Conservation (phyloP, 64 coral and sea anemone genomes). For the Porites australiensis region DNA sequence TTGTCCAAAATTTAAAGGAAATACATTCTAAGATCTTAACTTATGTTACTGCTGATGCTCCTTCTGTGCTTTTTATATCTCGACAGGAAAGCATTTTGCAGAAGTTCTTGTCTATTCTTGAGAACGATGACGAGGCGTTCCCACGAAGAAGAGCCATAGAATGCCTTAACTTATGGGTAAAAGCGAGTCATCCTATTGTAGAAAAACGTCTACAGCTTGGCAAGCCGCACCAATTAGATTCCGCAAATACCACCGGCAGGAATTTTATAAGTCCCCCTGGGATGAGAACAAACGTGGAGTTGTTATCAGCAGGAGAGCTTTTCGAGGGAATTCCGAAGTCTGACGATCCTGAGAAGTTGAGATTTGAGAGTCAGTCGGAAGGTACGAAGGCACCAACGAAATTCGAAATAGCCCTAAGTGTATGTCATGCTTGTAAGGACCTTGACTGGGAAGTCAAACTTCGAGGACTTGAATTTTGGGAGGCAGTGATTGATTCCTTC, state of each 20-base stretch:
- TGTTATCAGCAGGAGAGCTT: neutral
- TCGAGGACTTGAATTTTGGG: conserved; percentile 73
- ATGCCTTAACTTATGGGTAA: conserved; percentile 63
- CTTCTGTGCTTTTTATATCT: neutral
- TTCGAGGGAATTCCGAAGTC: neutral
- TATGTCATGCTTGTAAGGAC: conserved; percentile 70
- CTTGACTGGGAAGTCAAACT: conserved; percentile 97
- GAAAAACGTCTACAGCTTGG: neutral
- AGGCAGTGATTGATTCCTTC: conserved; percentile 50
- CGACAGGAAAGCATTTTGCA: conserved; percentile 61
- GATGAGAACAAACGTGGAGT: too few relatives aligned
- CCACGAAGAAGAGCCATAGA: conserved; percentile 80
- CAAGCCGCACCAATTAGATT: neutral
- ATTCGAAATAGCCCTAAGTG: neutral
- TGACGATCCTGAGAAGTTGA: neutral
- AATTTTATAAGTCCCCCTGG: neutral
- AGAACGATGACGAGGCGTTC: conserved; percentile 79
- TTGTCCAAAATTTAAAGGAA: too few relatives aligned
- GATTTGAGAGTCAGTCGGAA: neutral
- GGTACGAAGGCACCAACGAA: neutral
- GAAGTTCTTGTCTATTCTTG: conserved; percentile 44
- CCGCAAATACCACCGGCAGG: neutral
- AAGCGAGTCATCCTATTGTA: conserved; percentile 67
- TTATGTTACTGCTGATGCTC: too few relatives aligned
- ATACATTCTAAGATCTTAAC: too few relatives aligned